Conservation (phyloP, 2,888 invertebrate species). For the Caenorhabditis drosophilae region DNA sequence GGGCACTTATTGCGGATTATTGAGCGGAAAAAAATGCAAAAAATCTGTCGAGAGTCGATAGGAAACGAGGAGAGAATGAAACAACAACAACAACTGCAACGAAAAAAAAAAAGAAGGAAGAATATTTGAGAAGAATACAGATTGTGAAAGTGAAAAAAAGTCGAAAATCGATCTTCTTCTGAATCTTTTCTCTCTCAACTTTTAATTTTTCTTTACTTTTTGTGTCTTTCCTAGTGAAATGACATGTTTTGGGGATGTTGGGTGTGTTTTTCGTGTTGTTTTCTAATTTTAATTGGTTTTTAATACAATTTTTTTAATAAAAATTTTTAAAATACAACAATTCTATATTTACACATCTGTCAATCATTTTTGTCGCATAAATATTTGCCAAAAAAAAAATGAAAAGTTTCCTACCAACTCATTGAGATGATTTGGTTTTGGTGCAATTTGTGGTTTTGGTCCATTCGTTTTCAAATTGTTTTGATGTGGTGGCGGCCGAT, state of each 20-base stretch:
- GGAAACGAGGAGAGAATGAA: no score
- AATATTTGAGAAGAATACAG: no score
- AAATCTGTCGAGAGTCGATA: no score
- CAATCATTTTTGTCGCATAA: background rate
- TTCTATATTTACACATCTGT: constrained; percentile 20
- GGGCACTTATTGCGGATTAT: no score
- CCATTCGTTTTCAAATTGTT: constrained; percentile 14
- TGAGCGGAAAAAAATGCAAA: no score
- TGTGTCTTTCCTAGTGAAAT: no score
- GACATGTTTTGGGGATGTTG: background rate
- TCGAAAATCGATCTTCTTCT: no score
- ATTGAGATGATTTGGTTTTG: constrained; percentile 27
- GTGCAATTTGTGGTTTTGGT: constrained; percentile 26
- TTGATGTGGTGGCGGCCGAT: background rate
- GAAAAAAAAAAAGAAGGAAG: no score
- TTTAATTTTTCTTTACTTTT: no score
- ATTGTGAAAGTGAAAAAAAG: no score
- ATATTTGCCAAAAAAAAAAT: background rate
- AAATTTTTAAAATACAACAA: background rate
- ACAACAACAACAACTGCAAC: no score
- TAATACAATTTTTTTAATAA: background rate
- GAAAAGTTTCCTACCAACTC: constrained; percentile 14
- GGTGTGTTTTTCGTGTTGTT: background rate
- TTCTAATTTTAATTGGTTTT: background rate
- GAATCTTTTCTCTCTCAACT: no score